Evolutionary conservation across 2,797 vertebrate species (phyloP).

Genomic region (Sebastes hopkinsi): DNA sequence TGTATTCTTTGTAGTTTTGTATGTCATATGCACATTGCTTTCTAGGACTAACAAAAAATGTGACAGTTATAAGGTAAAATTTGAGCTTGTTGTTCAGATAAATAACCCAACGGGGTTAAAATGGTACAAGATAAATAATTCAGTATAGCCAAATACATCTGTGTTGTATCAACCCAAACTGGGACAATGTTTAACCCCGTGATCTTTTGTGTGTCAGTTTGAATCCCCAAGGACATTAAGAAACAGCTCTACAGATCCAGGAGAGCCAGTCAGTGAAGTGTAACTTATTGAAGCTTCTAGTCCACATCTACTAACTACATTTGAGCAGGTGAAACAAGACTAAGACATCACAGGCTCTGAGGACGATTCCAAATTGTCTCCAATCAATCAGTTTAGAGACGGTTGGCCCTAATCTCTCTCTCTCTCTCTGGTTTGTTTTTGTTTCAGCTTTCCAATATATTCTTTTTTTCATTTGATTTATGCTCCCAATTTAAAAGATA

Average conservation of each 20-base stretch:
- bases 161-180: background rate
- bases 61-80: background rate
- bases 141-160: background rate
- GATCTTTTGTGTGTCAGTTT: background rate
- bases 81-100: background rate
- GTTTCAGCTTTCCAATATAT: background rate
- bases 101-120: background rate
- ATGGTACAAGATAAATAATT: background rate
- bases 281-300: background rate
- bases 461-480: background rate
- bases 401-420: background rate
- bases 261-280: too few relatives aligned
- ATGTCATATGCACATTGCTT: background rate
- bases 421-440: background rate
- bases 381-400: background rate
- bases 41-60: background rate
- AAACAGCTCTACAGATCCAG: background rate
- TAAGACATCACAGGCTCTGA: background rate
- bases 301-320: background rate
- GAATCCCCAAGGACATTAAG: background rate
- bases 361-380: background rate
- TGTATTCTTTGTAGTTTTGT: accelerated
- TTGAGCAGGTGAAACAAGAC: background rate
- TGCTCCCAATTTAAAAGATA: background rate
- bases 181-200: background rate